These are phyloP conservation scores for Macrosteles quadrilineatus DNA, from an alignment of 1,140 invertebrate species.

Conservation along the genomic window DNA sequence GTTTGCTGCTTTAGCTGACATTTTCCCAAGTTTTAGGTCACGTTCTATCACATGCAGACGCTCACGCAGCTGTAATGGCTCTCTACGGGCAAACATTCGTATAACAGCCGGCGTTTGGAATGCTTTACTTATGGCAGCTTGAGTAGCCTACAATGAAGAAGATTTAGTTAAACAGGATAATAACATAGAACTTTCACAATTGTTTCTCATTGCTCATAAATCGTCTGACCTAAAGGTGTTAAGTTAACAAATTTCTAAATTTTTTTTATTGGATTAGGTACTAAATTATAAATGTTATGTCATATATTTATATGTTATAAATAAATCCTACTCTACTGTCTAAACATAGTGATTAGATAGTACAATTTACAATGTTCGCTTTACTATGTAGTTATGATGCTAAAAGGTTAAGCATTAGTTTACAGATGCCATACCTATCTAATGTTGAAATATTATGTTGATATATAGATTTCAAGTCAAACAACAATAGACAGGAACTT, in stretches of 20 bases:
- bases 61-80: slow-evolving; percentile 67
- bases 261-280: background rate
- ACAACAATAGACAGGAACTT: too few relatives aligned
- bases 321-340: background rate
- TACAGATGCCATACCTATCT: too few relatives aligned
- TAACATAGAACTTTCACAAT: background rate
- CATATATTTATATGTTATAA: background rate
- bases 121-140: slow-evolving; percentile 73
- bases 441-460: too few relatives aligned
- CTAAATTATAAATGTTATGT: background rate
- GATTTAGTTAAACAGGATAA: background rate
- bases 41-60: slow-evolving; percentile 59
- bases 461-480: too few relatives aligned
- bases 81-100: slow-evolving; percentile 71
- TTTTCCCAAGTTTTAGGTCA: slow-evolving; percentile 56
- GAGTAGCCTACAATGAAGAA: slow-evolving; percentile 62
- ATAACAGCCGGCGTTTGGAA: slow-evolving; percentile 81
- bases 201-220: background rate
- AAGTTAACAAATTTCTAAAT: background rate
- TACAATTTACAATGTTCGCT: too few relatives aligned
- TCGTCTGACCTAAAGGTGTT: background rate
- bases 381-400: too few relatives aligned
- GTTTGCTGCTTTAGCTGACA: slow-evolving; percentile 40
- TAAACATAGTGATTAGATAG: too few relatives aligned
- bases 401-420: too few relatives aligned